Evolutionary conservation across 2,888 invertebrate species (phyloP).

Genomic region (Rotaria magnacalcarata): DNA sequence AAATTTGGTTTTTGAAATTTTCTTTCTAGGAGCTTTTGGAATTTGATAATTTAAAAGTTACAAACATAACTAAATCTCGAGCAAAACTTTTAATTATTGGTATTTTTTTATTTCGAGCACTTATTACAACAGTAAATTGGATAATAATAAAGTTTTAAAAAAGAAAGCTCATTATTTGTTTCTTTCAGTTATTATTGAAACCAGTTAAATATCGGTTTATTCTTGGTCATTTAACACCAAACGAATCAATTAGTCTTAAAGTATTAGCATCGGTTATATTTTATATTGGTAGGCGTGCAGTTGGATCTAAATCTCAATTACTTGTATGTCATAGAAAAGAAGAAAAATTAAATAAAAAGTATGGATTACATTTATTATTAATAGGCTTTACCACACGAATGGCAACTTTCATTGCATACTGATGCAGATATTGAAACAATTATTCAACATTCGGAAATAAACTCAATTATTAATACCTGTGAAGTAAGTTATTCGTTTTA

Average conservation of each 20-base stretch:
- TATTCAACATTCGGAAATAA: constrained; percentile 30
- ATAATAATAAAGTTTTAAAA: background rate
- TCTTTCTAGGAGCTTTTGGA: constrained; percentile 51
- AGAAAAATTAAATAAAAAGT: background rate
- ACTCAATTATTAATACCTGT: constrained; percentile 29
- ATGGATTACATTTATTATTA: background rate
- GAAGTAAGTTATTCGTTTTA: constrained; percentile 2
- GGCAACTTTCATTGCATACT: constrained; percentile 40
- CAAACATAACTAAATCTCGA: constrained; percentile 51
- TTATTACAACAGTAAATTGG: constrained; percentile 53
- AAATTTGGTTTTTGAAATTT: background rate
- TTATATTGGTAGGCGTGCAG: constrained; percentile 48
- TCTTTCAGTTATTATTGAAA: constrained; percentile 53
- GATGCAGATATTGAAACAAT: constrained; percentile 40
- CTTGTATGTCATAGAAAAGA: constrained; percentile 13
- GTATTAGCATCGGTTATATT: constrained; percentile 53
- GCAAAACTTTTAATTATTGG: constrained; percentile 52
- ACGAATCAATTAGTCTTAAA: constrained; percentile 52
- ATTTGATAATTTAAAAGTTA: constrained; percentile 51
- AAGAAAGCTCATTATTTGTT: background rate
- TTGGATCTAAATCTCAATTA: background rate
- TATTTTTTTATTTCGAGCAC: constrained; percentile 53
- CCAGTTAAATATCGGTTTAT: constrained; percentile 55
- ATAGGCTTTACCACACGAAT: constrained; percentile 44
- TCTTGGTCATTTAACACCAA: constrained; percentile 49